Evolutionary conservation across 2,797 vertebrate species (phyloP), one percentile per base, ranked within the genome.

Genomic region (Schizopygopsis pylzovi): DNA sequence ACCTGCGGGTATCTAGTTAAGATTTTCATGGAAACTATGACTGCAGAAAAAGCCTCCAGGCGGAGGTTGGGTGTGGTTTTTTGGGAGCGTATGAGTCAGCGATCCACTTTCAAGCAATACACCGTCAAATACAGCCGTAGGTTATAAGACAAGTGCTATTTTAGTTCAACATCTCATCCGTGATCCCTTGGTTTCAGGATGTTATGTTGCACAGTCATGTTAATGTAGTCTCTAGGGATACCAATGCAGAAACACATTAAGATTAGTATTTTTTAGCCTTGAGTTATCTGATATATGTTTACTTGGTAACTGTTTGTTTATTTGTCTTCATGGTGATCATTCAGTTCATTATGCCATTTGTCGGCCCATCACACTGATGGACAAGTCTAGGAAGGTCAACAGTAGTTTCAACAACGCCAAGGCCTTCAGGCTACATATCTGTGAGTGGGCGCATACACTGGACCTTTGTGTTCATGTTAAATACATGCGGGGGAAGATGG

Each of bases 401-500:
- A 81, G 61, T 81, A 75, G 85, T 85, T 73, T 71, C 59, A 71
- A 28, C 49, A 49, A 49, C 39, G 73, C 89, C 85, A 71, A 70
- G 82, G 63, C 86, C 65, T 87, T 88, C 88, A 90, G 91, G 90
- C 87, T 88, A 87, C 72, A 90, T 84, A 72, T 88, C 71, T 84
- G 81, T 11, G 37, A 85, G 85, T 86, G 83, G 85, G 88, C 6
- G 81, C 52, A 59, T 83, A 89, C 92, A 93, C 87, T 91, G 88
- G 86, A 86, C 86, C 90, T 92, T 92, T 93, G 94, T 93, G 87
- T 71, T 52, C 33, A 33, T 33, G 33, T 33, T 28, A 20, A 54
- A 81, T 20, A 54, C 88, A 86, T 86, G 91, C 86, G 88, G 87
- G 87, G 83, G 86, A 82, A 80, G 89, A 78, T 79, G 86, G 91